Percentiles rank a stretch among this genome's conserved stretches.
Conservation (phyloP, 2,888 invertebrate genomes). For the Apamea epomidion region DNA sequence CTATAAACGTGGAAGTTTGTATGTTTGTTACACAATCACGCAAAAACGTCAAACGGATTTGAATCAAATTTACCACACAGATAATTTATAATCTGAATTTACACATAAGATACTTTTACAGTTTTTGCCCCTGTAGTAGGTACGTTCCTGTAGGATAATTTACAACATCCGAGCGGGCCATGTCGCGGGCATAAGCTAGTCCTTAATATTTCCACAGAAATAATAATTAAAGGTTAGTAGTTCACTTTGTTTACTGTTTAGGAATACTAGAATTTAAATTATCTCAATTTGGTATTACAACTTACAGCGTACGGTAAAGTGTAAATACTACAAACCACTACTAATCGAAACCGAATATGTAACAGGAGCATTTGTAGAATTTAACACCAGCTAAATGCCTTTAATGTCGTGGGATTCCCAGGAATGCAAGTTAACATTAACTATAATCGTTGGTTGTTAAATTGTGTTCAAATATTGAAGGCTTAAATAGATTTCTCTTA, state of each 20-base stretch:
- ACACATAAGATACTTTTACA: no score
- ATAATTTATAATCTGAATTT: no score
- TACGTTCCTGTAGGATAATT: no score
- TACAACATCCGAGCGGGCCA: no score
- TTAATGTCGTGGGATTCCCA: constrained; percentile 30
- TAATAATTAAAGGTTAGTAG: constrained; percentile 5
- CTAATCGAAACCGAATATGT: constrained; percentile 26
- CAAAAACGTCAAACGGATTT: no score
- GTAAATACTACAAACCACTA: not conserved
- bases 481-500: not conserved
- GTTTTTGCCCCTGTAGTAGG: no score
- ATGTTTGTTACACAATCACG: no score
- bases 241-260: not conserved
- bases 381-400: not conserved
- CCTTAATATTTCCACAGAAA: not conserved
- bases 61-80: no score
- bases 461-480: not conserved
- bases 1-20: no score
- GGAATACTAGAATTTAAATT: not conserved
- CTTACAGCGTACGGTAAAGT: not conserved
- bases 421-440: not conserved
- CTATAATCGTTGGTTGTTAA: not conserved
- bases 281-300: constrained; percentile 2
- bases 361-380: constrained; percentile 27
- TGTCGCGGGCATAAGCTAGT: no score